A percentile compares a stretch with the other conserved stretches of the same genome.
phyloP scores from a whole-genome alignment of 2,113 vertebrate genomes.

The Pionites leucogaster region DNA sequence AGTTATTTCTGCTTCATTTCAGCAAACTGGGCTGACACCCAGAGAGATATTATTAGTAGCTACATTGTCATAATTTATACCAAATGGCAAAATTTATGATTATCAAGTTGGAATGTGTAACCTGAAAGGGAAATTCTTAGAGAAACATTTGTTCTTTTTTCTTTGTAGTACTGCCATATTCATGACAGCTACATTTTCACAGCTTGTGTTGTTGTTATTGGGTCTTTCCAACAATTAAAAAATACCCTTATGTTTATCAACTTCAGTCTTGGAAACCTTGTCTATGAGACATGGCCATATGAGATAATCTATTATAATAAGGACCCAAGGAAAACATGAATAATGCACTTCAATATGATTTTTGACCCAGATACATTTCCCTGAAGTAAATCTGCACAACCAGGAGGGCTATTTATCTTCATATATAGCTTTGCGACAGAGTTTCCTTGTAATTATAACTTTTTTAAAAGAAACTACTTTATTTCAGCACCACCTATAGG shows the following conservation, averaged over 20 bases:
- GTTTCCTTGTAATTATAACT: background rate
- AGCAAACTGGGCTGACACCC: background rate
- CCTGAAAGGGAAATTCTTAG: background rate
- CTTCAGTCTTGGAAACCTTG: background rate
- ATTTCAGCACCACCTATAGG: slow-evolving; percentile 54
- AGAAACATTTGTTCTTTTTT: background rate
- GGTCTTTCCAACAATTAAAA: background rate
- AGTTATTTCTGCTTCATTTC: background rate
- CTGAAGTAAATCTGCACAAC: background rate
- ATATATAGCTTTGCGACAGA: background rate
- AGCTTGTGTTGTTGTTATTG: background rate
- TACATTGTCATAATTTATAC: background rate
- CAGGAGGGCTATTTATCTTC: background rate
- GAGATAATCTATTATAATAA: background rate
- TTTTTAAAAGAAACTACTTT: background rate
- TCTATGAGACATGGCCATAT: background rate
- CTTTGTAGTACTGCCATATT: background rate
- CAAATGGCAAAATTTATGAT: background rate
- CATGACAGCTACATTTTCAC: background rate
- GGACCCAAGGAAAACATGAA: background rate
- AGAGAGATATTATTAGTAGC: background rate
- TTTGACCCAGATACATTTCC: background rate
- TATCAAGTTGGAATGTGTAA: background rate
- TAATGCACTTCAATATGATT: background rate
- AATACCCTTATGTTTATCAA: background rate